phyloP scores from a whole-genome alignment of 1,140 invertebrate species.

The Monomorium pharaonis region DNA sequence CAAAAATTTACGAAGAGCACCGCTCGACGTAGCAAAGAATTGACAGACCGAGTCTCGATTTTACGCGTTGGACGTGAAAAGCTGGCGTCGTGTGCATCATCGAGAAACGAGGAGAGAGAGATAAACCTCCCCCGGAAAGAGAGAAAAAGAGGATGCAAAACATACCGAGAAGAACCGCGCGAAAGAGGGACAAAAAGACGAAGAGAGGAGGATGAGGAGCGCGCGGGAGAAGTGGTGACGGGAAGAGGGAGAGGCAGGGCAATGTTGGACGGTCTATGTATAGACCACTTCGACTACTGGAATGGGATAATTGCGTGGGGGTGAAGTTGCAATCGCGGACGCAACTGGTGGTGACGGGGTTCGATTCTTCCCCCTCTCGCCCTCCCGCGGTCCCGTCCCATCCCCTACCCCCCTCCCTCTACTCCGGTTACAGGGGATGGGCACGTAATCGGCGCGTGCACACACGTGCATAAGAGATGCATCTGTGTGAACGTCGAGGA shows the following conservation, averaged over 20 bases:
- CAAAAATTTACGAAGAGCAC: slow-evolving; percentile 14
- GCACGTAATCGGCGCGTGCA: slow-evolving; percentile 74
- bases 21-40: background rate
- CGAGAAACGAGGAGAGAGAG: slow-evolving; percentile 42
- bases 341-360: slow-evolving; percentile 75
- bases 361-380: slow-evolving; percentile 17
- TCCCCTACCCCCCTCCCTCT: background rate
- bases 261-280: slow-evolving; percentile 75
- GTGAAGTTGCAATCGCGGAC: slow-evolving; percentile 79
- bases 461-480: slow-evolving; percentile 74
- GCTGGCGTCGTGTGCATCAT: slow-evolving; percentile 21
- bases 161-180: background rate
- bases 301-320: slow-evolving; percentile 78
- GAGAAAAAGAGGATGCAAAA: slow-evolving; percentile 19
- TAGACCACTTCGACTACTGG: slow-evolving; percentile 77
- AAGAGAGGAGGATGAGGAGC: background rate
- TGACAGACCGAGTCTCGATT: slow-evolving; percentile 22
- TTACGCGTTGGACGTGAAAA: slow-evolving; percentile 19
- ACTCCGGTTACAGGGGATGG: slow-evolving; percentile 51
- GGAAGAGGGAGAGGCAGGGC: slow-evolving; percentile 8
- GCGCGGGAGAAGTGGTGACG: background rate
- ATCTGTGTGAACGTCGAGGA: slow-evolving; percentile 78
- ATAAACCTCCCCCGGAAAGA: background rate
- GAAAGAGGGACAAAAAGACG: slow-evolving; percentile 2
- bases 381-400: background rate